Conservation (phyloP, 2,113 vertebrate species). For the Rhodinocichla rosea region DNA sequence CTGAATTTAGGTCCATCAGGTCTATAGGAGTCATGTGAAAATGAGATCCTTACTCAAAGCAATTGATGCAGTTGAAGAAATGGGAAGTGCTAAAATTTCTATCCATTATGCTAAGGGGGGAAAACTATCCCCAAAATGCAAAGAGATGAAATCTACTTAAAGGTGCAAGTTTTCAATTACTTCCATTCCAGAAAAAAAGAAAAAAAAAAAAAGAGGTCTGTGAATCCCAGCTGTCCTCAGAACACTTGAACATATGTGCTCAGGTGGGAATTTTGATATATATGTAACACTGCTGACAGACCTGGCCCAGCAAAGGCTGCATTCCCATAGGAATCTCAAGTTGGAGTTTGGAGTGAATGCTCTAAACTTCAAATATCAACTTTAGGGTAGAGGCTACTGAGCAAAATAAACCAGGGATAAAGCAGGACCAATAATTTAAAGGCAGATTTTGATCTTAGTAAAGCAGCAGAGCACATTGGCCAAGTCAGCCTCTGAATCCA, state of each 20-base stretch:
- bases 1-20: neutral
- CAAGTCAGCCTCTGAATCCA: neutral
- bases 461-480: neutral
- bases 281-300: neutral
- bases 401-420: neutral
- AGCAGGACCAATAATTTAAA: neutral
- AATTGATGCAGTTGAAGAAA: neutral
- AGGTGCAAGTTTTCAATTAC: neutral
- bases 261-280: neutral
- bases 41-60: neutral
- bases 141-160: neutral
- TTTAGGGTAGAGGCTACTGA: neutral
- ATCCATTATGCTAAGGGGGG: neutral
- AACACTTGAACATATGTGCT: neutral
- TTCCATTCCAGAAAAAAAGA: neutral
- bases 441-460: neutral
- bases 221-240: slow-evolving; percentile 9
- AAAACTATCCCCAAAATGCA: neutral
- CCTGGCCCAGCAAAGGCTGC: neutral
- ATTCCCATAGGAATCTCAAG: neutral
- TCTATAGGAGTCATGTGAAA: neutral
- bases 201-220: neutral
- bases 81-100: neutral
- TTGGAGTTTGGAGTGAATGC: neutral
- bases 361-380: neutral